Evolutionary conservation across 1,140 invertebrate genomes (phyloP), one percentile per base, ranked within the genome.

Genomic region (Pogonus chalceus): DNA sequence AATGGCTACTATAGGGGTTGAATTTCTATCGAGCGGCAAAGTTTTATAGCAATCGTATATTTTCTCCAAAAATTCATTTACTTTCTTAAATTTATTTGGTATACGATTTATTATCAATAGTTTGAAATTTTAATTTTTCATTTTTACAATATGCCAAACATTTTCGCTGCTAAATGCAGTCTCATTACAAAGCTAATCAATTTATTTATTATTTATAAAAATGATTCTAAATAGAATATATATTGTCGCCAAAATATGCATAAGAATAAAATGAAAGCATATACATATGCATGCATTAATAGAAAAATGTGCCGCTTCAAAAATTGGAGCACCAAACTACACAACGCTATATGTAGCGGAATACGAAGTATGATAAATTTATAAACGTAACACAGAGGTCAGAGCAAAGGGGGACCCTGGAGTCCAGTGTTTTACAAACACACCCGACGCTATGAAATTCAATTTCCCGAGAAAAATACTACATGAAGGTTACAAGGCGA

Each of bases 311-410:
- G 37, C 37, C 37, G 18, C 37, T 16, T 7, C 18, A 43, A 9
- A 43, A 7, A 10, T 12, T 43, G 37, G 37, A 7, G 26, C 14
- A 31, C 26, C 4, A 4, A 14, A 31, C 7, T 31, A 31, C n/a
- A n/a, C n/a, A n/a, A n/a, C 26, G 26, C 18, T 43, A 43, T 43
- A 43, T 43, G 37, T 43, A 43, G 37, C 37, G 37, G 37, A 43
- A 43, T 43, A 43, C 37, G 37, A 43, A 10, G 37, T 43, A 43
- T 43, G 37, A 43, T 43, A 43, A 43, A 43, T 43, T 43, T 43
- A 43, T 43, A 43, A n/a, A 43, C 9, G 37, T 7, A 43, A 7
- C 37, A 18, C 37, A n/a, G 37, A 43, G 37, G 37, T 43, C 37
- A 43, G 9, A 43, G n/a, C n/a, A n/a, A n/a, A n/a, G 37, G 37